Percentiles rank a stretch among this genome's conserved stretches.
These are phyloP conservation scores for Aphidius gifuensis DNA, from an alignment of 1,140 invertebrate genomes.

Conservation along the genomic window DNA sequence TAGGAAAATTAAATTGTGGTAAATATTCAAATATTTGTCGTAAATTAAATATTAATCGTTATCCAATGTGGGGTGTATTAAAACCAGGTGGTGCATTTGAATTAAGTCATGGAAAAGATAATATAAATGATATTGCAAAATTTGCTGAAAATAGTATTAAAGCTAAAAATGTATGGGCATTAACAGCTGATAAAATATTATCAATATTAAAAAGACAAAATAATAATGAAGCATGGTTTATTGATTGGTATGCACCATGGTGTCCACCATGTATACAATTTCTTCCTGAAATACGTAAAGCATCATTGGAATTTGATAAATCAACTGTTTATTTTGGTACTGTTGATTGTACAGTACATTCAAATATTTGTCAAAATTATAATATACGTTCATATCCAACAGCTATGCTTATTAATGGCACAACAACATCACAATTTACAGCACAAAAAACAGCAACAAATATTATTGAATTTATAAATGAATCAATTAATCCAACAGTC, in stretches of 20 bases:
- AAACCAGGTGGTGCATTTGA: slow-evolving; percentile 71
- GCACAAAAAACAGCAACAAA: slow-evolving; percentile 61
- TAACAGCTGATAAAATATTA: slow-evolving; percentile 63
- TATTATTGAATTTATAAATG: slow-evolving; percentile 69
- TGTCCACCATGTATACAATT: slow-evolving; percentile 78
- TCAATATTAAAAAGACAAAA: slow-evolving; percentile 49
- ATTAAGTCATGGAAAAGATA: slow-evolving; percentile 65
- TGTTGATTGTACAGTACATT: slow-evolving; percentile 62
- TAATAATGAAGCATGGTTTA: slow-evolving; percentile 63
- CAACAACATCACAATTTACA: slow-evolving; percentile 59
- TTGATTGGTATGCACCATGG: slow-evolving; percentile 82
- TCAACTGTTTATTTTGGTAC: slow-evolving; percentile 65
- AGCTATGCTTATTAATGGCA: slow-evolving; percentile 68
- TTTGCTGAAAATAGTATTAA: slow-evolving; percentile 67
- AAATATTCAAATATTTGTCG: slow-evolving; percentile 57
- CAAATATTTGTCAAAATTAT: slow-evolving; percentile 58
- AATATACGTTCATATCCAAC: slow-evolving; percentile 73
- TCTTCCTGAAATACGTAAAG: slow-evolving; percentile 70
- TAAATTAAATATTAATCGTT: slow-evolving; percentile 58
- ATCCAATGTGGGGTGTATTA: slow-evolving; percentile 70
- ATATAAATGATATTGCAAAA: slow-evolving; percentile 64
- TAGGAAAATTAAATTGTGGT: slow-evolving; percentile 66
- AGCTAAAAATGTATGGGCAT: slow-evolving; percentile 62
- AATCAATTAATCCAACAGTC: slow-evolving; percentile 60
- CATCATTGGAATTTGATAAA: slow-evolving; percentile 58